Base-by-base conservation (phyloP, 1,140 invertebrate species). In the Stegodyphus dumicola region DNA sequence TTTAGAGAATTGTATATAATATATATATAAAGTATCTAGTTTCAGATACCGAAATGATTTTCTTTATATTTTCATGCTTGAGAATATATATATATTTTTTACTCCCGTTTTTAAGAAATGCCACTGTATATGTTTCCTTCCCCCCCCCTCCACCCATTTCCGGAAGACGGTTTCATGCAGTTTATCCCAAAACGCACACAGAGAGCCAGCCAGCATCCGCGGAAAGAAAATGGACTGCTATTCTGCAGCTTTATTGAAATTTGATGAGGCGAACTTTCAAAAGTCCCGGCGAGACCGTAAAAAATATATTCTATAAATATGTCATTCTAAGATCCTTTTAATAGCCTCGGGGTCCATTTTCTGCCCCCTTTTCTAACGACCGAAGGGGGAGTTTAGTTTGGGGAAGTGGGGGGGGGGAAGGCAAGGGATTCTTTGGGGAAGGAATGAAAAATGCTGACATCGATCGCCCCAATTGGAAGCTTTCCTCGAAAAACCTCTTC, bases 231-330 rank as follows among this genome's bases (percentile, higher is more conserved):
- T 60, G 56, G 56, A 9, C 9, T 60, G 9, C 56, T 15, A 15
- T 60, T 60, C 15, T 15, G 56, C 9, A 64, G 13, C 78, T 73
- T 81, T 81, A 81, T 81, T 81, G 78, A 81, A 81, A 81, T 73
- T 73, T 81, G 69, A 81, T 81, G 78, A 81, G 13, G 78, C 78
- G 78, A 74, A 64, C 69, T 18, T 81, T 81, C 69, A 73, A 81
- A 81, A 81, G 69, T 81, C 78, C 69, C 78, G 64, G 54, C 5
- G 70, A 73, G 78, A 52, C 69, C 78, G 53, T 81, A 81, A 81
- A 81, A 81, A 79, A 17, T 81, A 81, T 81, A 81, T 73, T 73
- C 78, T 64, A 81, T 81, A 81, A 81, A 81, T 81, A 81, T 81
- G 78, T 81, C 78, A 81, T 52, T 81, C 66, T 74, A 81, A 73